Percentiles rank a stretch among this genome's conserved stretches.
phyloP scores from a whole-genome alignment of 2,113 vertebrate species.

The Paradoxurus hermaphroditus region DNA sequence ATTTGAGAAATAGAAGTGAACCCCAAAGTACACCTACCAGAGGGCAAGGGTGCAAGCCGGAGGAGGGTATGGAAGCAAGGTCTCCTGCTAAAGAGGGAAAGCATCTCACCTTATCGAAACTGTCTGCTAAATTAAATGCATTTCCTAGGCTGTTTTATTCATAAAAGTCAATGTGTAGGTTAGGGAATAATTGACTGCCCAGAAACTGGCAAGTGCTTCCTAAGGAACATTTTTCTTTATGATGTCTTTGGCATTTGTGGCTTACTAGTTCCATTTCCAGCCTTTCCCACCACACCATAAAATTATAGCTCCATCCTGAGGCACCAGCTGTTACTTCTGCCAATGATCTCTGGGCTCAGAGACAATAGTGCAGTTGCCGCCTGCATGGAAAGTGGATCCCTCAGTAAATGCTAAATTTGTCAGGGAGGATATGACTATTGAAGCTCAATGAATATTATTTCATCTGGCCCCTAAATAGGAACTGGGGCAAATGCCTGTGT shows the following conservation, averaged over 20 bases:
- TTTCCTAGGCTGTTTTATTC: slow-evolving; percentile 57
- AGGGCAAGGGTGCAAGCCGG: not conserved
- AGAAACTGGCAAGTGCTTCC: slow-evolving; percentile 47
- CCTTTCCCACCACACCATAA: not conserved
- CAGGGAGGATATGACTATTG: not conserved
- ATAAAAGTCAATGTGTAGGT: slow-evolving; percentile 47
- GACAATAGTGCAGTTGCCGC: not conserved
- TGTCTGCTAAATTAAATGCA: slow-evolving; percentile 42
- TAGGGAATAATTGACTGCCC: slow-evolving; percentile 47
- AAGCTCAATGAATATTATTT: slow-evolving; percentile 43
- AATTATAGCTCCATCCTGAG: slow-evolving; percentile 30
- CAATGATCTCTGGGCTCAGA: not conserved
- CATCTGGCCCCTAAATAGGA: not conserved
- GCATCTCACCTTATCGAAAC: slow-evolving; percentile 8
- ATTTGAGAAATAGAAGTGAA: not conserved
- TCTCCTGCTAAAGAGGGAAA: not conserved
- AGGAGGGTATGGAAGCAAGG: not conserved
- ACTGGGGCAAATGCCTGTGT: not conserved
- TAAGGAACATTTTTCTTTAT: slow-evolving; percentile 48
- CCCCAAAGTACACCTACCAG: not conserved
- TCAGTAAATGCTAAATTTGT: slow-evolving; percentile 28
- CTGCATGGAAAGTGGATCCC: not conserved
- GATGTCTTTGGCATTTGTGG: slow-evolving; percentile 41
- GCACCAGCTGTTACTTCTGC: slow-evolving; percentile 12
- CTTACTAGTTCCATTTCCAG: slow-evolving; percentile 42